Base-by-base conservation (phyloP, 35 echinoderm and acorn worm species). In the Apostichopus japonicus region DNA sequence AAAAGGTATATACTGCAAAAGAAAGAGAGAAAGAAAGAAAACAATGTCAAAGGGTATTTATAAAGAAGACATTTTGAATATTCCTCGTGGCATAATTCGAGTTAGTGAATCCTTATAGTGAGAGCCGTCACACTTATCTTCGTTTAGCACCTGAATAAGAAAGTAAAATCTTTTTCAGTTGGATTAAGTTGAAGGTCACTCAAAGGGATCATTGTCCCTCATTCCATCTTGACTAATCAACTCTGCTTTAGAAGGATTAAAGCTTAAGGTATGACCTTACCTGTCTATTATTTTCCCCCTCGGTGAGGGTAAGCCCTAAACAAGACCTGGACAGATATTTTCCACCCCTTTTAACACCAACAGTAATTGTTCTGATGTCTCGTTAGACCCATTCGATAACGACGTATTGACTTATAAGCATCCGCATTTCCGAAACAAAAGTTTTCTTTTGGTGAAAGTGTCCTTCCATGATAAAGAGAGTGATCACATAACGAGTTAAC, bases 401-500 rank as follows among this genome's bases (percentile, higher is more conserved):
- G 23, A 71, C 6, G 16, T 16, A 24, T 62, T 65, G 21, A 58
- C 56, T 24, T 55, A 54, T 24, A 8, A 16, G 21, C 6, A 63
- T 27, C 56, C 58, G 56, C 56, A 23, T 62, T 6, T 7, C 86
- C 16, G 24, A 44, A 55, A 87, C 14, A 53, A 27, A 24, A 24
- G 21, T 13, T 14, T 79, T 11, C 22, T 24, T 24, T 79, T 27
- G 78, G 78, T 79, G 23, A 58, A n/a, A 61, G 83, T 51, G 86
- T 65, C 86, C 86, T 87, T 87, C 86, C 56, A 23, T 23, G 5
- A 24, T 53, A 62, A 24, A 87, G 63, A 24, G 54, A 44, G 11
- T 87, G 53, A 87, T 87, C 86, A 16, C 23, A 27, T 87, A 87
- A 87, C 57, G 86, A 58, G 86, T 87, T 87, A 87, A 87, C 86